These are phyloP conservation scores for Mythimna impura DNA, from an alignment of 2,888 invertebrate species.

Conservation along the genomic window DNA sequence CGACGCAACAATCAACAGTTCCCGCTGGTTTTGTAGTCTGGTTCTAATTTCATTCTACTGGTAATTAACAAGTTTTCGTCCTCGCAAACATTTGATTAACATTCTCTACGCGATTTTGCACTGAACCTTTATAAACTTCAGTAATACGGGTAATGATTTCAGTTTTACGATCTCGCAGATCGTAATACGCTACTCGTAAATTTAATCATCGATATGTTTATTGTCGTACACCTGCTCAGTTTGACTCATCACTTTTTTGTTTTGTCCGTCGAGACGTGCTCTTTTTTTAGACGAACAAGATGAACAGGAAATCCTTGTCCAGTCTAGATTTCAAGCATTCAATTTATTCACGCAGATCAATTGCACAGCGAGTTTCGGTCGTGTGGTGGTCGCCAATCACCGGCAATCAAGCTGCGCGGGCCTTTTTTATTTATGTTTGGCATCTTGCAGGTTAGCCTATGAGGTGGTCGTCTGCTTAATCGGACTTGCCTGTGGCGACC, in stretches of 20 bases:
- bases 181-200: constrained; percentile 72
- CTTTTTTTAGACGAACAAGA: constrained; percentile 45
- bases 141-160: constrained; percentile 64
- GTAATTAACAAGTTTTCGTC: constrained; percentile 54
- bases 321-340: constrained; percentile 57
- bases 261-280: constrained; percentile 59
- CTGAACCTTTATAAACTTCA: constrained; percentile 49
- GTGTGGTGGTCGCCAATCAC: constrained; percentile 73
- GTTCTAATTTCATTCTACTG: constrained; percentile 56
- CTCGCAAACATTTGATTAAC: constrained; percentile 55
- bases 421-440: constrained; percentile 78
- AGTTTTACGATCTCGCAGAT: constrained; percentile 72
- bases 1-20: constrained; percentile 48
- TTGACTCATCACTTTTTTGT: constrained; percentile 70
- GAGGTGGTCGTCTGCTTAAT: too few species aligned
- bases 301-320: constrained; percentile 66
- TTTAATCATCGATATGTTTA: constrained; percentile 72
- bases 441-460: too few species aligned
- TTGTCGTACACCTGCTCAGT: constrained; percentile 74
- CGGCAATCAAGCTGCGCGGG: constrained; percentile 76
- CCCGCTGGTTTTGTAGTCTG: constrained; percentile 59
- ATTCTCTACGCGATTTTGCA: constrained; percentile 43
- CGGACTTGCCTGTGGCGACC: too few species aligned
- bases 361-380: constrained; percentile 71
- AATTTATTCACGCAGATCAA: constrained; percentile 77